phyloP scores from a whole-genome alignment of 2,888 invertebrate species.

The Spilosoma lubricipeda region DNA sequence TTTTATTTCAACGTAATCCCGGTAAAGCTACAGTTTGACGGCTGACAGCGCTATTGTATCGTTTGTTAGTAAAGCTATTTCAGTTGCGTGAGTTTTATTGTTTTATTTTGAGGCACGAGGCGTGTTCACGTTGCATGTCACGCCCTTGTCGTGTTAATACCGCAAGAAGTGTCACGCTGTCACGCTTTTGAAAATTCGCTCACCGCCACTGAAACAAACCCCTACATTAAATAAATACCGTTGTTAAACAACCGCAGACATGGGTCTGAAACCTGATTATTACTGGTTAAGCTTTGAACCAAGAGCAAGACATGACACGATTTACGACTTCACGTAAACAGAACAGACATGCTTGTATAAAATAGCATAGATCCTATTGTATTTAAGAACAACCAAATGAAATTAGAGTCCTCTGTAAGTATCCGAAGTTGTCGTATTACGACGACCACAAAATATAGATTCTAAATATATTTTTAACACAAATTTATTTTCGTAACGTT shows the following conservation, averaged over 20 bases:
- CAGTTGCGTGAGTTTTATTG: not conserved
- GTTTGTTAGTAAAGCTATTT: constrained; percentile 8
- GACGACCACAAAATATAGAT: no score
- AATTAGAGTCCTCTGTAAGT: no score
- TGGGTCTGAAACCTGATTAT: not conserved
- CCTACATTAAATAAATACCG: not conserved
- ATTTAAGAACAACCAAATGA: no score
- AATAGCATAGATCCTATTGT: not conserved
- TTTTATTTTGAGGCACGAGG: not conserved
- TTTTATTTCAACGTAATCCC: constrained; percentile 13
- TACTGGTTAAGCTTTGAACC: not conserved
- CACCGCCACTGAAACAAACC: not conserved
- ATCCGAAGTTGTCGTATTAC: no score
- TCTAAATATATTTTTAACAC: no score
- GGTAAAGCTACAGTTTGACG: not conserved
- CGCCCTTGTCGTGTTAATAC: constrained; percentile 9
- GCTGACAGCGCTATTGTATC: constrained; percentile 6
- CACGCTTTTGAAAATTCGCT: not conserved
- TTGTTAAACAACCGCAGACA: not conserved
- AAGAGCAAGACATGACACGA: not conserved
- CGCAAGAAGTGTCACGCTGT: constrained; percentile 3
- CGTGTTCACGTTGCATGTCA: not conserved
- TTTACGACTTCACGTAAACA: not conserved
- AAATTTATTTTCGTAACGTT: no score
- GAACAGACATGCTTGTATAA: not conserved